phyloP scores from a whole-genome alignment of 2,113 vertebrate species.

The Tamias sibiricus region DNA sequence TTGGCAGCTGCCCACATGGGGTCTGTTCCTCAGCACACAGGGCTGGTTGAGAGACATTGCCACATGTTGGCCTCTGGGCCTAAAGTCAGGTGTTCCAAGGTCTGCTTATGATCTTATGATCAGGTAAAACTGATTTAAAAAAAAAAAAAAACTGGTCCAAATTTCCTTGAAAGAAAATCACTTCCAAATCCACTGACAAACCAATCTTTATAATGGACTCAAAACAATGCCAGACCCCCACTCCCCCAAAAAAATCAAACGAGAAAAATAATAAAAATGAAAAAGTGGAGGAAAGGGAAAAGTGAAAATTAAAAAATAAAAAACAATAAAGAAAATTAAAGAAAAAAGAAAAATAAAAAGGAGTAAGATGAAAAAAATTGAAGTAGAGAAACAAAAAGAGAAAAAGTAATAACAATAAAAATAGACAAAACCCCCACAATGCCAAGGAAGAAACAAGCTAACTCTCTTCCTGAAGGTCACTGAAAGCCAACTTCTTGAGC shows the following conservation, averaged over 20 bases:
- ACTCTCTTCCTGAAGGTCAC: neutral
- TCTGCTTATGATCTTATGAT: neutral
- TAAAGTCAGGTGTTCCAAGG: neutral
- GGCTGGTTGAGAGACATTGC: neutral
- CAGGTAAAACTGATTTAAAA: neutral
- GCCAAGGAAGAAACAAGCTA: neutral
- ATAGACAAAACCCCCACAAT: neutral
- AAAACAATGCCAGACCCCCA: neutral
- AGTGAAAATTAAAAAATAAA: neutral
- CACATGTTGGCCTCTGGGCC: no score
- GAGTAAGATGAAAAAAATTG: neutral
- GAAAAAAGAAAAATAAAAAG: neutral
- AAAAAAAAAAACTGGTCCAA: neutral
- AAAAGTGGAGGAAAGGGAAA: neutral
- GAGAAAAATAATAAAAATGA: neutral
- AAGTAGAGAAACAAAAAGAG: neutral
- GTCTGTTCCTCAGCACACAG: neutral
- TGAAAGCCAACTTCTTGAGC: neutral
- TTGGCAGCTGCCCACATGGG: neutral
- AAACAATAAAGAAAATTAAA: neutral
- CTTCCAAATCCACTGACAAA: neutral
- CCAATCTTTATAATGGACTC: neutral
- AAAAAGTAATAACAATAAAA: neutral
- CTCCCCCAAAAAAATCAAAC: neutral
- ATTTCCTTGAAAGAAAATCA: neutral